phyloP scores from a whole-genome alignment of 2,113 vertebrate species.

The Podiceps cristatus region DNA sequence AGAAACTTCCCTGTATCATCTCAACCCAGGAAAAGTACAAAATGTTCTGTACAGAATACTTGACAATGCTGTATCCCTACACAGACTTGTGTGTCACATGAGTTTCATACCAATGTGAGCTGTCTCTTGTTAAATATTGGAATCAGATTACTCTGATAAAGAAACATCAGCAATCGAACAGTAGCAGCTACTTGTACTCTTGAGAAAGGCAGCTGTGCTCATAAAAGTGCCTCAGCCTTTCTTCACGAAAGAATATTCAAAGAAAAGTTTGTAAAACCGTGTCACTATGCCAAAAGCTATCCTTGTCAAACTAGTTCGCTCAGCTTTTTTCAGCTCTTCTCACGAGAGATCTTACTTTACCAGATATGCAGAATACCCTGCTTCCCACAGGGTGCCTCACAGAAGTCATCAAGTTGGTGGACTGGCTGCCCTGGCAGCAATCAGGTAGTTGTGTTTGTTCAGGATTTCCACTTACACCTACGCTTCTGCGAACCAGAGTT shows the following conservation, averaged over 20 bases:
- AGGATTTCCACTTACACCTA: conserved; percentile 41
- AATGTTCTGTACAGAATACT: neutral
- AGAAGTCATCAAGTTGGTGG: neutral
- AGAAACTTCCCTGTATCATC: neutral
- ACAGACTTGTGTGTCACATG: neutral
- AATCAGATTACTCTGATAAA: conserved; percentile 16
- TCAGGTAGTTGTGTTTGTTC: conserved; percentile 18
- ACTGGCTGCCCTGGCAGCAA: neutral
- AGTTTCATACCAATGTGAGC: neutral
- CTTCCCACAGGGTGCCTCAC: neutral
- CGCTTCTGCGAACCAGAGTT: neutral
- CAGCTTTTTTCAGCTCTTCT: neutral
- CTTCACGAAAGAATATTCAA: neutral
- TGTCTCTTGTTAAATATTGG: neutral
- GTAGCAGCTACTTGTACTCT: conserved; percentile 18
- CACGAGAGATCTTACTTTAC: neutral
- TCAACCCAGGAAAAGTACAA: neutral
- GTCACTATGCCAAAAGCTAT: neutral
- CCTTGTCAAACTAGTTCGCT: conserved; percentile 34
- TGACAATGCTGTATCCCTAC: neutral
- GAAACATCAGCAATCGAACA: neutral
- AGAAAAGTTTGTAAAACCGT: neutral
- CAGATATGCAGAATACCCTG: neutral
- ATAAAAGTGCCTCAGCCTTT: conserved; percentile 24
- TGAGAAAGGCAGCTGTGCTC: conserved; percentile 10